Evolutionary conservation across 2,797 vertebrate species (phyloP).

Genomic region (Margarornis squamiger): DNA sequence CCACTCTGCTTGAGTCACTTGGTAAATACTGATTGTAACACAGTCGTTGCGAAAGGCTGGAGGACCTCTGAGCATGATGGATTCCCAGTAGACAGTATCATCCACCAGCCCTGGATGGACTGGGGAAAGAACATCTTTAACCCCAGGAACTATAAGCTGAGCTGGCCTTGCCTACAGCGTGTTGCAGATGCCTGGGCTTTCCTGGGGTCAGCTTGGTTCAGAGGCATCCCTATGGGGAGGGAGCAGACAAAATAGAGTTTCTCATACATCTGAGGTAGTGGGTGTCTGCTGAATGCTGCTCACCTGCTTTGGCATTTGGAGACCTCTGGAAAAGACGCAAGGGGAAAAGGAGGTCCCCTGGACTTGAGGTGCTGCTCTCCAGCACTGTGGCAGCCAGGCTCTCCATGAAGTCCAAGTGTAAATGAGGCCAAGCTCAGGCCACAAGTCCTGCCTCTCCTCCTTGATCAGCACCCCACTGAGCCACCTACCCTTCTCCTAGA

Average conservation of each 20-base stretch:
- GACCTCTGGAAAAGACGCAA: background rate
- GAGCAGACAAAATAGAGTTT: background rate
- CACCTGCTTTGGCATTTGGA: background rate
- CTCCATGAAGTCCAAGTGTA: background rate
- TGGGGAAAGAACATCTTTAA: background rate
- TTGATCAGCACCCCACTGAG: background rate
- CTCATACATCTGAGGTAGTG: background rate
- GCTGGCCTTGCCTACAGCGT: background rate
- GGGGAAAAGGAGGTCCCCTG: background rate
- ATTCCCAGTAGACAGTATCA: background rate
- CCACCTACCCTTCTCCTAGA: background rate
- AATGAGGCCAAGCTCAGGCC: background rate
- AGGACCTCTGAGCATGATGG: background rate
- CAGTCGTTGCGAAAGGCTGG: background rate
- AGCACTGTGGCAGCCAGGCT: background rate
- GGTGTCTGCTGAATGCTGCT: background rate
- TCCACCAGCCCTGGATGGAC: background rate
- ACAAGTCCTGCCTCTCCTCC: background rate
- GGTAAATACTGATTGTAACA: background rate
- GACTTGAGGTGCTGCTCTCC: background rate
- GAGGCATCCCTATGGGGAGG: background rate
- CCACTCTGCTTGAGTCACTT: background rate
- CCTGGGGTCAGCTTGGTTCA: background rate
- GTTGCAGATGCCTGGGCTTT: background rate
- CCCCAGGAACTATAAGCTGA: background rate